Percentiles rank a stretch among this genome's conserved stretches.
Conservation (phyloP, 2,797 vertebrate species). For the Crax fasciolata region DNA sequence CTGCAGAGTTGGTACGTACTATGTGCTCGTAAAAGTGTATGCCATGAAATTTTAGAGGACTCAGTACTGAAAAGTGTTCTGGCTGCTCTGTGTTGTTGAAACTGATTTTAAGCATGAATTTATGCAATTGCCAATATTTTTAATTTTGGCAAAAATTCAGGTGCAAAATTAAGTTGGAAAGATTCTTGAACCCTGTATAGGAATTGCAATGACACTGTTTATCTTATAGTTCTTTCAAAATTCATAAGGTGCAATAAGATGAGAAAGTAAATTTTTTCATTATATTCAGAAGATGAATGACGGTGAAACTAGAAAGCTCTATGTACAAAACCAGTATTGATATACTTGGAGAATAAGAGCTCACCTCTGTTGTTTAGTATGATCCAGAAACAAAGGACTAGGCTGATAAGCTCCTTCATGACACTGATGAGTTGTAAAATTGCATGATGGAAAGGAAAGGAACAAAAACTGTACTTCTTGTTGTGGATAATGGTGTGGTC, state of each 20-base stretch:
- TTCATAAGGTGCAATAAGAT: neutral
- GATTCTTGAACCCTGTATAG: neutral
- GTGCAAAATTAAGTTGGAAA: neutral
- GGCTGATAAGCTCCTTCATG: neutral
- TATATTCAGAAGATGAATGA: neutral
- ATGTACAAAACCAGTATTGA: neutral
- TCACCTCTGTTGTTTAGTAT: neutral
- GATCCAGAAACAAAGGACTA: neutral
- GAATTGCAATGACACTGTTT: neutral
- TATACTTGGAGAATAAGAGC: neutral
- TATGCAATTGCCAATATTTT: neutral
- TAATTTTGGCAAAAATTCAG: neutral
- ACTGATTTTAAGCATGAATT: neutral
- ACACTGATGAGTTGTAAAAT: neutral
- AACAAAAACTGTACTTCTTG: neutral
- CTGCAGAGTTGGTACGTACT: neutral
- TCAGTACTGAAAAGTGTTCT: neutral
- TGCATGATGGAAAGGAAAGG: neutral
- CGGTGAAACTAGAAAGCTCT: neutral
- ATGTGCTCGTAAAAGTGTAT: neutral
- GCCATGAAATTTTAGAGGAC: neutral
- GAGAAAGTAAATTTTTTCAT: neutral
- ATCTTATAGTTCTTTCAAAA: neutral
- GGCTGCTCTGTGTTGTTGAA: neutral
- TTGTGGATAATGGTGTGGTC: neutral